Conservation (phyloP, 2,888 invertebrate species). For the Oscheius myriophilus region DNA sequence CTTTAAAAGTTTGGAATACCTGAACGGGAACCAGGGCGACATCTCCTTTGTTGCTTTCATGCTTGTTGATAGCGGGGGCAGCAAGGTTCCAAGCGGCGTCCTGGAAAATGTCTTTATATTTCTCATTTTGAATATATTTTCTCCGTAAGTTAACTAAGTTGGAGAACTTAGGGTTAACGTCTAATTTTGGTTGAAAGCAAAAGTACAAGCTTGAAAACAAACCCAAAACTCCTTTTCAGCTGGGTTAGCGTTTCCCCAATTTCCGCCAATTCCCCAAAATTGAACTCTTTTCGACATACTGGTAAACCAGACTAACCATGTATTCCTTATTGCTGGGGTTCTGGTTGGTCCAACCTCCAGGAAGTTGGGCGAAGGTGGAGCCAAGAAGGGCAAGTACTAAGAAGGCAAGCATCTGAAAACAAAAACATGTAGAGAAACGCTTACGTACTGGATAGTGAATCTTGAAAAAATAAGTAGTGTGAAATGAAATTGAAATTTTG, state of each 20-base stretch:
- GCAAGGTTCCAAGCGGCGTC: slow-evolving; percentile 11
- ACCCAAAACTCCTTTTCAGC: too few relatives aligned
- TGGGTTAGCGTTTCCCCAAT: too few relatives aligned
- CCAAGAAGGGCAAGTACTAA: background rate
- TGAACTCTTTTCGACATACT: too few relatives aligned
- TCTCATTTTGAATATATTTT: background rate
- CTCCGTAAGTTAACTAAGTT: background rate
- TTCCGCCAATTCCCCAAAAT: too few relatives aligned
- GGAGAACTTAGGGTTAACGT: too few relatives aligned
- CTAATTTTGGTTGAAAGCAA: too few relatives aligned
- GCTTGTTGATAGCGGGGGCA: slow-evolving; percentile 7
- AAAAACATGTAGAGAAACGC: too few relatives aligned
- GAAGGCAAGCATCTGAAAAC: background rate
- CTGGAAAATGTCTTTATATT: background rate
- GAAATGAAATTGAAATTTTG: too few relatives aligned
- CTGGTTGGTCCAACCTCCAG: slow-evolving; percentile 48
- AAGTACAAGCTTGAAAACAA: too few relatives aligned
- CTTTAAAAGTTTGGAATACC: slow-evolving; percentile 6
- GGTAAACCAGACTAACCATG: slow-evolving; percentile 33
- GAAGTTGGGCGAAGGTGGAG: background rate
- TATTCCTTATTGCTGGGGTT: slow-evolving; percentile 44
- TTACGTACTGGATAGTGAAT: too few relatives aligned
- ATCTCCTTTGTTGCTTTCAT: slow-evolving; percentile 8
- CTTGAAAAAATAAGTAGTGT: too few relatives aligned
- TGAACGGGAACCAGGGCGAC: slow-evolving; percentile 10